Evolutionary conservation across 2,797 vertebrate species (phyloP), one percentile per base, ranked within the genome.

Genomic region (Danio albolineatus): DNA sequence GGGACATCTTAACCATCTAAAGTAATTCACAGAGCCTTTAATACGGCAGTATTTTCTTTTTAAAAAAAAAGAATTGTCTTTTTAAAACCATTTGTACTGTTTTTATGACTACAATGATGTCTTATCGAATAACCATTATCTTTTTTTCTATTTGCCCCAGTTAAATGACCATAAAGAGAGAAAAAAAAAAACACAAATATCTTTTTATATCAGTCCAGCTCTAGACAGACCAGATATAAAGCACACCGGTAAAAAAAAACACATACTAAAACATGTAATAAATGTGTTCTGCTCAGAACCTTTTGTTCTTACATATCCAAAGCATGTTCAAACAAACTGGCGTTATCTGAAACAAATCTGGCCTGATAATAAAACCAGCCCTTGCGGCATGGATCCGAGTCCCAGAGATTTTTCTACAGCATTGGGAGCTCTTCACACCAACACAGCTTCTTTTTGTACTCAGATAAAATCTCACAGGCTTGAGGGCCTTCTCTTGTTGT

Each of bases 361-460:
- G 61, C 51, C 64, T 59, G 79, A 80, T 84, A 54, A 70, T 64
- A 73, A 70, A 75, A 51, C 81, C 73, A 78, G 9, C 72, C 54
- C 72, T 87, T 84, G 83, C 83, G 83, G 90, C 87, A 84, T 80
- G 2, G 76, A 13, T 64, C 82, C 38, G 6, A 48, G 65, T 65
- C 66, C 44, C 75, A 80, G 67, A 14, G 44, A 65, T 57, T 53
- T 16, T 76, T 76, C 66, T 72, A 84, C 77, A 80, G 70, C 13
- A 5, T 62, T 39, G 56, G 60, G 7, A 67, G 72, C 57, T 43
- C 77, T 78, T 73, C 70, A 87, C 86, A 88, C 82, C 86, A 84
- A 85, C 78, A 83, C 82, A 82, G 73, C 82, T 87, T 87, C 78
- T 83, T 83, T 83, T 87, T 85, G 85, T 87, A 81, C 69, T 39